These are phyloP conservation scores for Siniperca knerii DNA, from an alignment of 2,113 vertebrate genomes.

Conservation along the genomic window DNA sequence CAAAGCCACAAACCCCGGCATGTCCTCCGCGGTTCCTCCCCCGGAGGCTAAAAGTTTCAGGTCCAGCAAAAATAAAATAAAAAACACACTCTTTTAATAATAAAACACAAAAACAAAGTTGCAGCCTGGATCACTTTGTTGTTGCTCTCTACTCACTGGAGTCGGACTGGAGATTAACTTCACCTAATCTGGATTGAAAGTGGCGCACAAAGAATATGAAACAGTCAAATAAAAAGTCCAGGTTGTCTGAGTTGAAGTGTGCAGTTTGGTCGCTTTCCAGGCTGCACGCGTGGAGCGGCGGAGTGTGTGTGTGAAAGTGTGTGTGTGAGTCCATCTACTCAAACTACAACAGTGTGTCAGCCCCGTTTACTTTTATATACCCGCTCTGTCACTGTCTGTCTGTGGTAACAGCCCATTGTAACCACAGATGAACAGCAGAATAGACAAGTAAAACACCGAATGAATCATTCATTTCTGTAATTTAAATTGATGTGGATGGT, in stretches of 20 bases:
- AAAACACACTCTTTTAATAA: not conserved
- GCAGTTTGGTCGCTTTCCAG: constrained; percentile 51
- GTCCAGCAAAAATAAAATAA: not conserved
- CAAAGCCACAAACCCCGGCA: constrained; percentile 49
- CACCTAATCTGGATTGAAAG: not conserved
- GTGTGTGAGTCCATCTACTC: constrained; percentile 27
- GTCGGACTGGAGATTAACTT: not conserved
- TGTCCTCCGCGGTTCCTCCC: constrained; percentile 29
- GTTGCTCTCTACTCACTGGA: not conserved
- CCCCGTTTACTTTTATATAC: constrained; percentile 45
- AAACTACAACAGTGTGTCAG: constrained; percentile 38
- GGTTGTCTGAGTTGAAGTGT: constrained; percentile 20
- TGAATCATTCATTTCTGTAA: not conserved
- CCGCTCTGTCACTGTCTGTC: not conserved
- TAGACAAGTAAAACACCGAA: not conserved
- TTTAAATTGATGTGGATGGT: no score
- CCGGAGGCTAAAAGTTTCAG: not conserved
- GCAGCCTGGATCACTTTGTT: constrained; percentile 8
- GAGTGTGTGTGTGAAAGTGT: constrained; percentile 2
- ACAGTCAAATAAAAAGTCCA: not conserved
- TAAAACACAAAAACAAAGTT: not conserved
- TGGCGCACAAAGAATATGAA: not conserved
- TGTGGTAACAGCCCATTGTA: not conserved
- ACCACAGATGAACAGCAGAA: no score
- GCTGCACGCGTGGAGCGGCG: constrained; percentile 59